Evolutionary conservation across 2,888 invertebrate genomes (phyloP).

Genomic region (Phyllotreta striolata): DNA sequence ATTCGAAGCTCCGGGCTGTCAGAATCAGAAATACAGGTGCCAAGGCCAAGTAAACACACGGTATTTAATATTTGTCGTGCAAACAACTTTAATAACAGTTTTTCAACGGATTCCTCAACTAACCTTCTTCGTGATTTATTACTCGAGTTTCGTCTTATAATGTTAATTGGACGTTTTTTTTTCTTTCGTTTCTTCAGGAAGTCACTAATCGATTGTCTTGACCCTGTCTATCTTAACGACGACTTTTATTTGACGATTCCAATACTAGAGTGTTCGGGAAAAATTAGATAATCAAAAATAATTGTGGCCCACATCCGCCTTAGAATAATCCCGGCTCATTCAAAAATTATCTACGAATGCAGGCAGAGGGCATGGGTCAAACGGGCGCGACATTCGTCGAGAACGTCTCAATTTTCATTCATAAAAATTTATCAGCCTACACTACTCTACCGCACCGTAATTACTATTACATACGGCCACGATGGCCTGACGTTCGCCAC

Average conservation of each 20-base stretch:
- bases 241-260: constrained; percentile 12
- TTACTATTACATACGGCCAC: background rate
- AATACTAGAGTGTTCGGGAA: constrained; percentile 18
- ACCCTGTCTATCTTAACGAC: constrained; percentile 7
- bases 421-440: constrained; percentile 23
- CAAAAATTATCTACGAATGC: constrained; percentile 26
- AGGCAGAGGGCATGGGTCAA: constrained; percentile 29
- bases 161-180: no score
- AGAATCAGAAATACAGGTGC: constrained; percentile 37
- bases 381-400: constrained; percentile 15
- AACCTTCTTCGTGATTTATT: no score
- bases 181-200: background rate
- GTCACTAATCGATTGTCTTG: background rate
- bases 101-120: constrained; percentile 12
- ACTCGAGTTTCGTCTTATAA: no score
- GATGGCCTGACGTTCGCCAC: no score
- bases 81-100: constrained; percentile 24
- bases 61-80: constrained; percentile 26
- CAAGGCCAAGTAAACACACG: constrained; percentile 33
- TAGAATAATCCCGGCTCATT: constrained; percentile 20
- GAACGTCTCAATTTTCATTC: constrained; percentile 27
- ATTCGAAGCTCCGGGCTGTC: constrained; percentile 21
- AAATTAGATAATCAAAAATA: constrained; percentile 21
- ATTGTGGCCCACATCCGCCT: constrained; percentile 27
- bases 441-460: constrained; percentile 23